Conservation (phyloP, 2,888 invertebrate species). For the Brachyptera putata region DNA sequence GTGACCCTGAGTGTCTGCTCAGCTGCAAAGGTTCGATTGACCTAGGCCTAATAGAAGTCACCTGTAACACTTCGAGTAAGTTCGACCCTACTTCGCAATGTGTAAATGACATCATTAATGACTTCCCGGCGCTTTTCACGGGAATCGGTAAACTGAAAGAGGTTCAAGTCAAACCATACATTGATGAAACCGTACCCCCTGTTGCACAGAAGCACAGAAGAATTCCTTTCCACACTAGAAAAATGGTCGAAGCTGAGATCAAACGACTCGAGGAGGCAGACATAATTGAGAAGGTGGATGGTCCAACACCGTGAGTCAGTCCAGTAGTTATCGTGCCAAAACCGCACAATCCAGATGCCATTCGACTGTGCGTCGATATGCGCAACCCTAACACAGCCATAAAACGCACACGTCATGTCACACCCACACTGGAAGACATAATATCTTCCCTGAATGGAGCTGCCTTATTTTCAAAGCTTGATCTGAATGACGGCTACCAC, state of each 20-base stretch:
- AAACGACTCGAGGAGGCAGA: not conserved
- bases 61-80: not conserved
- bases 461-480: not conserved
- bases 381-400: not conserved
- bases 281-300: not conserved
- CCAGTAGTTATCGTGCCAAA: not conserved
- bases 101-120: too few relatives aligned
- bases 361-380: constrained; percentile 4
- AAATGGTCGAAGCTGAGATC: not conserved
- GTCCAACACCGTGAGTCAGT: not conserved
- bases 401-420: not conserved
- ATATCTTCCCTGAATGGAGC: constrained; percentile 3
- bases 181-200: not conserved
- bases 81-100: not conserved
- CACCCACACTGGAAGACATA: constrained; percentile 10
- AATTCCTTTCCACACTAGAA: not conserved
- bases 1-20: not conserved
- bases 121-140: not conserved
- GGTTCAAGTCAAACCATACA: not conserved
- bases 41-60: not conserved
- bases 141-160: not conserved
- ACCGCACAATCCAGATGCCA: not conserved
- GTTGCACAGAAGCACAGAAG: not conserved
- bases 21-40: not conserved
- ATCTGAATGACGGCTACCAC: not conserved